phyloP scores from a whole-genome alignment of 2,888 invertebrate species.

The Ethmia dodecea region DNA sequence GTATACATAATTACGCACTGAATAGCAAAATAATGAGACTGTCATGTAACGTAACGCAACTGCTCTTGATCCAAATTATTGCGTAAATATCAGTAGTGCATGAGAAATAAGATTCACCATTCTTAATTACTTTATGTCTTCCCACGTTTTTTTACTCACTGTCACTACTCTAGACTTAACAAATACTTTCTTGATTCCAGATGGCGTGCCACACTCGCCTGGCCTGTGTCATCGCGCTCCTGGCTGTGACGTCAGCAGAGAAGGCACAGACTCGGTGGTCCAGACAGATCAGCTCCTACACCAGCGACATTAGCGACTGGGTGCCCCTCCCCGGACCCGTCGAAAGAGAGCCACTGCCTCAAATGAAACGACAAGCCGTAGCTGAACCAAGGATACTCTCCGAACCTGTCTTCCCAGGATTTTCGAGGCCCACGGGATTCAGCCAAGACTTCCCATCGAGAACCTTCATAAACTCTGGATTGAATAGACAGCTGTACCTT shows the following conservation, averaged over 20 bases:
- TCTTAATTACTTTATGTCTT: too few relatives aligned
- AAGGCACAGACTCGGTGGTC: conserved; percentile 65
- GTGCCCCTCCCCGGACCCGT: conserved; percentile 55
- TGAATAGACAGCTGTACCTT: conserved; percentile 57
- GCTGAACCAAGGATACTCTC: conserved; percentile 67
- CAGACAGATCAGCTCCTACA: conserved; percentile 67
- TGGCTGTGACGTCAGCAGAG: conserved; percentile 37
- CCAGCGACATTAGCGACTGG: conserved; percentile 67
- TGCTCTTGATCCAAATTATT: too few relatives aligned
- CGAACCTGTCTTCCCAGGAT: conserved; percentile 52
- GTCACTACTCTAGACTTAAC: too few relatives aligned
- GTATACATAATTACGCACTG: too few relatives aligned
- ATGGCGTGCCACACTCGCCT: conserved; percentile 52
- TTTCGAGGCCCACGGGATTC: conserved; percentile 43
- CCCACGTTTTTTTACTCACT: too few relatives aligned
- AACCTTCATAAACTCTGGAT: conserved; percentile 44
- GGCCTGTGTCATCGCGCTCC: conserved; percentile 40
- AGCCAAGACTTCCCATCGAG: conserved; percentile 54
- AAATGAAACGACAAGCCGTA: conserved; percentile 59
- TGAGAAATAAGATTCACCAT: too few relatives aligned
- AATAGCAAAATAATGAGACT: too few relatives aligned
- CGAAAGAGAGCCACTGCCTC: conserved; percentile 39
- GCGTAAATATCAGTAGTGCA: too few relatives aligned
- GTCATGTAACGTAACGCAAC: too few relatives aligned
- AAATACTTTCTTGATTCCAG: conserved; percentile 36